phyloP scores from a whole-genome alignment of 2,888 invertebrate genomes.

The Brenthis hecate region DNA sequence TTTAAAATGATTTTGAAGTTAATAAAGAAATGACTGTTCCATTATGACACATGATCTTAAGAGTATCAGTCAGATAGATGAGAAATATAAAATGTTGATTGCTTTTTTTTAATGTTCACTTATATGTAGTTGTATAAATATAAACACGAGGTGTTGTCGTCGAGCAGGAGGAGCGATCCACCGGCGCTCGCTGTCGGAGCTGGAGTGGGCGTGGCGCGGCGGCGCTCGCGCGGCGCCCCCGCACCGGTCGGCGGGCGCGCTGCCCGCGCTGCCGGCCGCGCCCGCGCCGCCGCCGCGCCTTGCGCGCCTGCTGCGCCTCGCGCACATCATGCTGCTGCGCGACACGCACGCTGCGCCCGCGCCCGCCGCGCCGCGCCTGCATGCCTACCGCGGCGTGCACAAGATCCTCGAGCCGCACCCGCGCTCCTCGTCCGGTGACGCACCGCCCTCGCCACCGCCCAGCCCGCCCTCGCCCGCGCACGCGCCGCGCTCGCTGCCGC shows the following conservation, averaged over 20 bases:
- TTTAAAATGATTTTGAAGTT: no score
- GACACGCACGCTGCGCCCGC: slow-evolving; percentile 90
- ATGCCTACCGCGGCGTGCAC: slow-evolving; percentile 90
- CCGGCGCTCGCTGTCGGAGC: slow-evolving; percentile 89
- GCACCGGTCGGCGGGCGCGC: slow-evolving; percentile 48
- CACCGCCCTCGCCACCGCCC: slow-evolving; percentile 42
- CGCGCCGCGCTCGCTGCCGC: slow-evolving; percentile 40
- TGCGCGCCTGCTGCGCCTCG: slow-evolving; percentile 85
- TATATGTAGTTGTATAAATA: no score
- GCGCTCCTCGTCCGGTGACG: slow-evolving; percentile 30
- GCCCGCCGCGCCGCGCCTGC: slow-evolving; percentile 86
- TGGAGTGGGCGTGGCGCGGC: slow-evolving; percentile 81
- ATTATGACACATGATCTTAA: no score
- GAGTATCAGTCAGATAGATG: no score
- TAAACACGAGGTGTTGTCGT: no score
- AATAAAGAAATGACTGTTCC: no score
- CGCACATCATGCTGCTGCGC: slow-evolving; percentile 92
- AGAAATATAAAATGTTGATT: no score
- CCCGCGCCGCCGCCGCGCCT: slow-evolving; percentile 53
- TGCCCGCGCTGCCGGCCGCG: slow-evolving; percentile 46
- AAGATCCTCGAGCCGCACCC: slow-evolving; percentile 72
- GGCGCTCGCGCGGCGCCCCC: slow-evolving; percentile 60
- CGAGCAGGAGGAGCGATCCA: slow-evolving; percentile 76
- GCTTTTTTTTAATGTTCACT: no score
- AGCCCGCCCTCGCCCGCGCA: slow-evolving; percentile 44